Conservation (phyloP, 2,113 vertebrate genomes). For the Catagonus wagneri region DNA sequence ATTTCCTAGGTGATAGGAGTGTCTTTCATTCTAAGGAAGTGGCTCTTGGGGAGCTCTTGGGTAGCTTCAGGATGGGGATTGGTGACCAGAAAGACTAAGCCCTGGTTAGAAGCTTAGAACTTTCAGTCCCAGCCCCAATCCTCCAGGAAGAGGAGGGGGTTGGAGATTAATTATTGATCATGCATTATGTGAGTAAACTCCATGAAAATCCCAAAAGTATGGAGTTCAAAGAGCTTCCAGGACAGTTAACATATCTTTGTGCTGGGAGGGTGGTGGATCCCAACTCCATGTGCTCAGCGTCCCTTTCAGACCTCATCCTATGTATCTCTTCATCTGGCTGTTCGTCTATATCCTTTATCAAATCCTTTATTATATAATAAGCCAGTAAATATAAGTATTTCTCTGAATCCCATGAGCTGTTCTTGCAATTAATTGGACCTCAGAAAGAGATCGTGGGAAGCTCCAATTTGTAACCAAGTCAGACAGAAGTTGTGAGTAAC, state of each 20-base stretch:
- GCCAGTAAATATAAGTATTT: neutral
- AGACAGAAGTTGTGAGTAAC: neutral
- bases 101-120: neutral
- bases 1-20: neutral
- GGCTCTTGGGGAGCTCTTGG: neutral
- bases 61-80: neutral
- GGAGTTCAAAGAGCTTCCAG: neutral
- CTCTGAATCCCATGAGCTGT: neutral
- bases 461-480: neutral
- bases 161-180: neutral
- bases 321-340: neutral
- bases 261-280: neutral
- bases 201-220: neutral
- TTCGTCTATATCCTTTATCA: neutral
- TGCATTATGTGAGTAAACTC: neutral
- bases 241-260: neutral
- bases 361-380: neutral
- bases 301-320: neutral
- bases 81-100: neutral
- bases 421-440: neutral
- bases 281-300: neutral
- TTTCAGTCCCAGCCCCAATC: neutral
- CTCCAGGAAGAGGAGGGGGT: neutral
- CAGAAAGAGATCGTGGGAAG: neutral
- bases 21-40: neutral